Base-by-base conservation (phyloP, 2,797 vertebrate species). In the Staurois parvus region DNA sequence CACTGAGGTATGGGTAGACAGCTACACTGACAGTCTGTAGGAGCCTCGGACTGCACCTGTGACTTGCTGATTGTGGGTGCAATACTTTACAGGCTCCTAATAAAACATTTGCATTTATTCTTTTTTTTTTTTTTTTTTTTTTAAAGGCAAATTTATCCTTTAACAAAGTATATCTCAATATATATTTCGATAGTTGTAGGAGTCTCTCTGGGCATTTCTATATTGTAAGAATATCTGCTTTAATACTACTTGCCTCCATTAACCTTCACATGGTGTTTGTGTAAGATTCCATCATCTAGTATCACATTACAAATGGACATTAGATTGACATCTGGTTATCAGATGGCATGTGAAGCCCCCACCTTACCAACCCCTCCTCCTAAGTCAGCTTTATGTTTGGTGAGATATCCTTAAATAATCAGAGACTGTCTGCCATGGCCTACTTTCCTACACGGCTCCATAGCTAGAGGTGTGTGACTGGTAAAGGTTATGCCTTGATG, bases 261-360 rank as follows among this genome's bases (percentile, higher is more conserved):
- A 74, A 34, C 56, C 70, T 64, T n/a, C n/a, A 64, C 26, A 7
- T 52, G 15, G 24, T 62, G 56, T 40, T 32, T 42, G 9, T 64
- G 42, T 72, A 56, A 62, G 32, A 64, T 64, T 15, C 28, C 8
- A n/a, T 74, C 72, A 74, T 59, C 30, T 10, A 19, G 73, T 84
- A 72, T 84, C 56, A 17, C 42, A 34, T 72, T 77, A 77, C 83
- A 30, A 6, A 79, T 72, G 56, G n/a, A 40, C 28, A 24, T 45
- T 15, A 45, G 68, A 26, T 40, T 66, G 76, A 52, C 75, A 62
- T 64, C 28, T 78, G 45, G 64, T n/a, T 72, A 70, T 72, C 45
- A 32, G 10, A 59, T 64, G 32, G 76, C 74, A 66, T 21, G 24
- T 56, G 4, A 40, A 52, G 5, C 64, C 48, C 30, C 42, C 17